Evolutionary conservation across 1,140 invertebrate genomes (phyloP), one percentile per base, ranked within the genome.

Genomic region (Halyomorpha halys): DNA sequence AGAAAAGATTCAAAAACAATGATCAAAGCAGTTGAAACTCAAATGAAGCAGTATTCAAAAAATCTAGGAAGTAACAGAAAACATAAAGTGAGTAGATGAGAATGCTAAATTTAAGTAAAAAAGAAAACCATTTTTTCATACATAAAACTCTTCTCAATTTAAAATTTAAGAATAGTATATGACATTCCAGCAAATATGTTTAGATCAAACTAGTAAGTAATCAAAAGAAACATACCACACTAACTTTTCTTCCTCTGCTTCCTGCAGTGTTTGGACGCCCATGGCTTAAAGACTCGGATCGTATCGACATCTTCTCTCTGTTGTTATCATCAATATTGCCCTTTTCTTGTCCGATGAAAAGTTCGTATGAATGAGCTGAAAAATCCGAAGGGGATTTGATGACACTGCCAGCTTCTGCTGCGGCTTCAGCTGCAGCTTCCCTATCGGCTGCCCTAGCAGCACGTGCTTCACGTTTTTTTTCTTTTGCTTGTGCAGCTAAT

Each of bases 291-390:
- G 90, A 91, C 70, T 89, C 88, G 73, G 90, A 93, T 73, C 88
- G 82, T 63, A 93, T 86, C 76, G 89, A 92, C 83, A 91, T 90
- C 74, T 88, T 87, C 75, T 94, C 91, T 73, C 90, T 88, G 71
- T 85, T 85, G 79, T 91, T 90, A 78, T 87, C 87, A 73, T 91
- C 88, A 69, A 86, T 84, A 74, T 87, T 86, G 68, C 86, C 86
- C 69, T 88, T 89, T 69, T 90, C 89, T 73, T 90, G 87, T 65
- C 86, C 87, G 60, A 90, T 87, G 76, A 91, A 93, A 59, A 91
- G 77, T 76, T 94, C 91, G 76, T 93, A 93, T 75, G 90, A 92
- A 70, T 88, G 85, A 73, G 87, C 90, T 16, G 91, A 94, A 73
- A 87, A 91, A 72, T 87, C 86, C 45, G 90, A 93, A 11, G 91